Evolutionary conservation across 2,888 invertebrate genomes (phyloP).

Genomic region (Noctuana brunneofusca): DNA sequence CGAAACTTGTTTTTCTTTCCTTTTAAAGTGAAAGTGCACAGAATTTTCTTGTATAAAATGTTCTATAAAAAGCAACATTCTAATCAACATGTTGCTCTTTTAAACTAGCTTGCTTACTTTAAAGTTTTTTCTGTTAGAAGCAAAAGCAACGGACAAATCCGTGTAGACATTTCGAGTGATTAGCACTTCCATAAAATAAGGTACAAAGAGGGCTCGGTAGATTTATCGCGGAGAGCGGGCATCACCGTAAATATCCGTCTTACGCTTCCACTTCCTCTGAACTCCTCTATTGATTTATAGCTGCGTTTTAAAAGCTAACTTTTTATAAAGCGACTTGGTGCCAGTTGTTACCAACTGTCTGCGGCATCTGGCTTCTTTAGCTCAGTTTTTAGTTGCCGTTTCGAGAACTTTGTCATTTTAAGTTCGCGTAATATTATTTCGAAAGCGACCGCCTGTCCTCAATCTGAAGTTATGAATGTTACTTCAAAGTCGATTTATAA

Average conservation of each 20-base stretch:
- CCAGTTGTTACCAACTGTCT: conserved; percentile 80
- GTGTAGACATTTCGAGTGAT: conserved; percentile 44
- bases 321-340: conserved; percentile 72
- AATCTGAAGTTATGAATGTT: conserved; percentile 23
- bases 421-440: conserved; percentile 62
- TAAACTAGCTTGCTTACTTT: neutral
- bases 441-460: conserved; percentile 39
- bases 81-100: neutral
- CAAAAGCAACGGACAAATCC: conserved; percentile 26
- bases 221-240: conserved; percentile 63
- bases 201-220: conserved; percentile 62
- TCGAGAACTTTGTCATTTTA: conserved; percentile 72
- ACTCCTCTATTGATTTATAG: conserved; percentile 78
- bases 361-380: conserved; percentile 76
- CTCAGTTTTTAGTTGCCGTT: conserved; percentile 70
- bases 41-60: conserved; percentile 4
- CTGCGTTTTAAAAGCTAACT: conserved; percentile 76
- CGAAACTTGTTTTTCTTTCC: neutral
- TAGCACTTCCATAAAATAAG: conserved; percentile 64
- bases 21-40: conserved; percentile 1
- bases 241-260: conserved; percentile 75
- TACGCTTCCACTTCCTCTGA: conserved; percentile 69
- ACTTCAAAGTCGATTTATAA: conserved; percentile 14
- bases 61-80: neutral
- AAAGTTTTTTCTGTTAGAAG: conserved; percentile 3